Evolutionary conservation across 2,888 invertebrate genomes (phyloP).

Genomic region (Hirtodrosophila histrioides): DNA sequence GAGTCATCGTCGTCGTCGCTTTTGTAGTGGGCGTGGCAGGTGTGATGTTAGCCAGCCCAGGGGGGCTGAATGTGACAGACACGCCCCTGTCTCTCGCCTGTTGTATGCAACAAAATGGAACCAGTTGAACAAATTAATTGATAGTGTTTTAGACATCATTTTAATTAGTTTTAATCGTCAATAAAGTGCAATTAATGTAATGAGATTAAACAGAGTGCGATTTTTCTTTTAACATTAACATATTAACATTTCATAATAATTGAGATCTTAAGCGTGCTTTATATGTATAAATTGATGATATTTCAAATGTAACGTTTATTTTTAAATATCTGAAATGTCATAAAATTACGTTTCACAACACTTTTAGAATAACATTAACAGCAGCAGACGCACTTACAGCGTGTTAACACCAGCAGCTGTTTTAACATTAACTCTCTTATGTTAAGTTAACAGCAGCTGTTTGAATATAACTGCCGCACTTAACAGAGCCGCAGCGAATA

Average conservation of each 20-base stretch:
- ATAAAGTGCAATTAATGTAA: slow-evolving; percentile 65
- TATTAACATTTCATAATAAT: background rate
- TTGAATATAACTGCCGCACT: background rate
- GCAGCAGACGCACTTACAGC: background rate
- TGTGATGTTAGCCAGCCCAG: slow-evolving; percentile 3
- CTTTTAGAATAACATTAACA: background rate
- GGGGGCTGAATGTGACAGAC: background rate
- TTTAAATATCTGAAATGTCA: slow-evolving; percentile 2
- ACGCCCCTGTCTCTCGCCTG: slow-evolving; percentile 18
- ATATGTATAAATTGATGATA: too few relatives aligned
- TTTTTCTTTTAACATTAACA: background rate
- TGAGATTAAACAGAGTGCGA: slow-evolving; percentile 13
- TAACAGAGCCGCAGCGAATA: too few relatives aligned
- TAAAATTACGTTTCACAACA: background rate
- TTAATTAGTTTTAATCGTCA: slow-evolving; percentile 35
- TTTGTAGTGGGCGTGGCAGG: slow-evolving; percentile 26
- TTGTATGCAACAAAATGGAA: slow-evolving; percentile 15
- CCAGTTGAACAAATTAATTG: slow-evolving; percentile 55
- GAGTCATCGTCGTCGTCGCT: slow-evolving; percentile 24
- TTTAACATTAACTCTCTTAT: background rate
- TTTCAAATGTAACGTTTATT: slow-evolving; percentile 2
- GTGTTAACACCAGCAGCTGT: slow-evolving; percentile 12
- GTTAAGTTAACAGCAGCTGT: background rate
- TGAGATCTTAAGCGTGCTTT: too few relatives aligned
- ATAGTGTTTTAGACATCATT: slow-evolving; percentile 31